Percentiles rank a stretch among this genome's conserved stretches.
phyloP scores from a whole-genome alignment of 1,140 invertebrate genomes.

The Drosophila grimshawi region DNA sequence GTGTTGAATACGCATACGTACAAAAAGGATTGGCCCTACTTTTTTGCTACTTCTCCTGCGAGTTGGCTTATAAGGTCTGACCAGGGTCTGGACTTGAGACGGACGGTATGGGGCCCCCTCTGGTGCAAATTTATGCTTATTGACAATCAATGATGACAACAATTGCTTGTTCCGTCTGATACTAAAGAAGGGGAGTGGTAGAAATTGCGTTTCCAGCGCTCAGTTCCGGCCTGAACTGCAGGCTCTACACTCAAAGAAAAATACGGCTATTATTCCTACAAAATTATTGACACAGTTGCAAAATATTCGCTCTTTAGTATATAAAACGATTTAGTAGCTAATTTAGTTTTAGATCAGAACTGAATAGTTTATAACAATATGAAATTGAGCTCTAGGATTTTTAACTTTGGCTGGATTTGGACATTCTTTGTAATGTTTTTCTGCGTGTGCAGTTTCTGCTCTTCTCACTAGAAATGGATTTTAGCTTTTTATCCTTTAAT shows the following conservation, averaged over 20 bases:
- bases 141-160: conserved; percentile 84
- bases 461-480: conserved; percentile 14
- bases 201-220: conserved; percentile 25
- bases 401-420: too few species aligned
- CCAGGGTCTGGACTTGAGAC: conserved; percentile 1
- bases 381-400: not conserved
- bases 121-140: conserved; percentile 84
- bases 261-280: too few species aligned
- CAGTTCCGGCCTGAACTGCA: conserved; percentile 40
- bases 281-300: too few species aligned
- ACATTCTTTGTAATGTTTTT: not conserved
- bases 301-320: too few species aligned
- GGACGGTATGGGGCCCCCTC: conserved; percentile 55
- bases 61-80: conserved; percentile 15
- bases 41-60: conserved; percentile 25
- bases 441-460: not conserved
- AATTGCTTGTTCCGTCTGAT: conserved; percentile 81
- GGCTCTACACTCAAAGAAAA: not conserved
- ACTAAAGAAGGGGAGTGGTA: not conserved
- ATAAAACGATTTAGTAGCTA: too few species aligned
- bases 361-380: too few species aligned
- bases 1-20: conserved; percentile 26
- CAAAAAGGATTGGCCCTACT: conserved; percentile 38
- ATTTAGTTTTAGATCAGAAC: too few species aligned
- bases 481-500: conserved; percentile 1